Percentiles rank a stretch among this genome's conserved stretches.
Conservation (phyloP, 2,888 invertebrate species). For the Catocala fraxini region DNA sequence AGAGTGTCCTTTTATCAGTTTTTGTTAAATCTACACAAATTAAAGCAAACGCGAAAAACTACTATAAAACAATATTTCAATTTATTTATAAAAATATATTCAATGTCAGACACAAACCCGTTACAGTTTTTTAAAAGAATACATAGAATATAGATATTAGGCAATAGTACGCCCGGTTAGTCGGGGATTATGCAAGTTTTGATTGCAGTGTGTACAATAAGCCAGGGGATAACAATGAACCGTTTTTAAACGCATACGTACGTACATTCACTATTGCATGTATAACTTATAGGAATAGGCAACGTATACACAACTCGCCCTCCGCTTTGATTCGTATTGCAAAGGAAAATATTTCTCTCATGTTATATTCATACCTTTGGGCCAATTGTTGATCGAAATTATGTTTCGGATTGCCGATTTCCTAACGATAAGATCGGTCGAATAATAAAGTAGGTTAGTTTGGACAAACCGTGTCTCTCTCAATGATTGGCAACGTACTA, state of each 20-base stretch:
- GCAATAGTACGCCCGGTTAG: too few relatives aligned
- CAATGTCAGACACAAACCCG: too few relatives aligned
- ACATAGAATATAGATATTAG: too few relatives aligned
- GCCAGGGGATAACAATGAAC: slow-evolving; percentile 34
- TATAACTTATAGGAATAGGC: slow-evolving; percentile 17
- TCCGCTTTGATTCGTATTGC: slow-evolving; percentile 33
- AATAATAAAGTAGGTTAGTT: slow-evolving; percentile 7
- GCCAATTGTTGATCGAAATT: slow-evolving; percentile 48
- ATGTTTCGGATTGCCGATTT: slow-evolving; percentile 24
- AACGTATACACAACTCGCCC: slow-evolving; percentile 25
- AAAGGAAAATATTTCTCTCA: slow-evolving; percentile 39
- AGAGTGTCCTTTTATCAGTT: too few relatives aligned
- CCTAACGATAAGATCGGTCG: slow-evolving; percentile 20
- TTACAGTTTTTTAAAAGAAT: too few relatives aligned
- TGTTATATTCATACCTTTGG: slow-evolving; percentile 48
- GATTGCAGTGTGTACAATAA: slow-evolving; percentile 41
- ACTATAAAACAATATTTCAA: too few relatives aligned
- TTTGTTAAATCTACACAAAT: too few relatives aligned
- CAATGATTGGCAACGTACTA: background rate
- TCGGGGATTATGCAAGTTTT: slow-evolving; percentile 30
- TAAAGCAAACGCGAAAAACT: too few relatives aligned
- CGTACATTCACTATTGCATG: slow-evolving; percentile 30
- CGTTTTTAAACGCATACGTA: slow-evolving; percentile 26
- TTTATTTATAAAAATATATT: too few relatives aligned
- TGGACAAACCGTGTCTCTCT: background rate